Evolutionary conservation across 2,113 vertebrate genomes (phyloP).

Genomic region (Erythrocercus mccallii): DNA sequence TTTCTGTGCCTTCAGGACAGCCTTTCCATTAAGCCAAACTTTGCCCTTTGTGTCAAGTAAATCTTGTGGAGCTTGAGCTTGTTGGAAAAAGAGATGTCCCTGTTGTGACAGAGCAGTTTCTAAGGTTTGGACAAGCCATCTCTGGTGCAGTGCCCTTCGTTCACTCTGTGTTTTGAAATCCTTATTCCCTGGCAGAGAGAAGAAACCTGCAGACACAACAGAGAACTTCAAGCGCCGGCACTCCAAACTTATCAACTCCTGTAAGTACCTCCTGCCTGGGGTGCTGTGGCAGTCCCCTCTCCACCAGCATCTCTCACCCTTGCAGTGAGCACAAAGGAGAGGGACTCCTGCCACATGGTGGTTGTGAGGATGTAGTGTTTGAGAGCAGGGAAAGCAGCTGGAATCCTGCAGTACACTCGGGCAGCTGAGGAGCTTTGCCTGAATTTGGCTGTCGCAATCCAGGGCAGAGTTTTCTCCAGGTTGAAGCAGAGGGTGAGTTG

Average conservation of each 20-base stretch:
- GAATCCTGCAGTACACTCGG: background rate
- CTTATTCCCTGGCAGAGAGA: slow-evolving; percentile 61
- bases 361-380: background rate
- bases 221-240: slow-evolving; percentile 67
- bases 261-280: slow-evolving; percentile 57
- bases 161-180: background rate
- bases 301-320: background rate
- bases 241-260: slow-evolving; percentile 76
- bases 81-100: background rate
- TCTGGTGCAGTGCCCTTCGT: background rate
- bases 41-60: background rate
- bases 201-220: slow-evolving; percentile 52
- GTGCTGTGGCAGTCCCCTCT: background rate
- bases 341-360: background rate
- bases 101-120: background rate
- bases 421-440: background rate
- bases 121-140: background rate
- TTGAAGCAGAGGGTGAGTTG: background rate
- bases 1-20: background rate
- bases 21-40: background rate
- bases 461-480: background rate
- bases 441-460: background rate
- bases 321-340: background rate
- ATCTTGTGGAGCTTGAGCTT: background rate
- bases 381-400: background rate